These are phyloP conservation scores for Omphaloscelis lunosa DNA, from an alignment of 2,888 invertebrate species.

Conservation along the genomic window DNA sequence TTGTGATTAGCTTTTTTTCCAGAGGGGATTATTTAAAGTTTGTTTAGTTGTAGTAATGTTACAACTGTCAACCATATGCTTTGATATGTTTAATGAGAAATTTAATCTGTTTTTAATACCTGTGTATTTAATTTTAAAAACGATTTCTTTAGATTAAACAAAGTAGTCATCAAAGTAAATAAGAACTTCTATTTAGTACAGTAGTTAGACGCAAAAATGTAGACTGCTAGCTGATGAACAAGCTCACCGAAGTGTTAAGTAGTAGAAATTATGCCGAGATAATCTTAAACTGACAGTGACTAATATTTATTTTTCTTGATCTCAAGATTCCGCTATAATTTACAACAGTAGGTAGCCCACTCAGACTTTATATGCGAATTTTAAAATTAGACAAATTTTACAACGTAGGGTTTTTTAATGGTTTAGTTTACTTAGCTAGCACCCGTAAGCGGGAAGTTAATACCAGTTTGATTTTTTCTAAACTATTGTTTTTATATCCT, in stretches of 20 bases:
- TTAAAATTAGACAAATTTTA: constrained; percentile 10
- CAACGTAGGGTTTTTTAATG: constrained; percentile 5
- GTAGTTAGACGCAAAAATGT: constrained; percentile 15
- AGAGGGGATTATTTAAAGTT: constrained; percentile 85
- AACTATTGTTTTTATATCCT: not conserved
- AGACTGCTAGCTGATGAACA: constrained; percentile 18
- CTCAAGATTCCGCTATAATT: constrained; percentile 41
- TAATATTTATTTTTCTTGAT: constrained; percentile 59
- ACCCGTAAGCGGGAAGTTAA: not conserved
- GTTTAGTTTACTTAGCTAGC: constrained; percentile 11
- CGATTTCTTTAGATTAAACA: not conserved
- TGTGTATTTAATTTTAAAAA: not conserved
- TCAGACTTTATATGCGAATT: constrained; percentile 26
- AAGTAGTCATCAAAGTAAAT: not conserved
- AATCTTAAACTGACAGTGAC: constrained; percentile 50
- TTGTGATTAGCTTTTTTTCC: constrained; percentile 83
- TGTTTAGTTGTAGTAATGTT: constrained; percentile 86
- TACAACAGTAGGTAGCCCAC: constrained; percentile 32
- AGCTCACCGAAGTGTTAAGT: constrained; percentile 54
- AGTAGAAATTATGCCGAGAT: constrained; percentile 51
- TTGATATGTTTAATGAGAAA: constrained; percentile 68
- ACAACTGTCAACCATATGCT: constrained; percentile 71
- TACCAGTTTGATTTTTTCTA: not conserved
- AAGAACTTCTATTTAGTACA: not conserved
- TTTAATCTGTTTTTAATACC: constrained; percentile 54